A percentile compares a stretch with the other conserved stretches of the same genome.
Evolutionary conservation across 2,113 vertebrate species (phyloP).

Genomic region (Telmatochromis bifrenatus): DNA sequence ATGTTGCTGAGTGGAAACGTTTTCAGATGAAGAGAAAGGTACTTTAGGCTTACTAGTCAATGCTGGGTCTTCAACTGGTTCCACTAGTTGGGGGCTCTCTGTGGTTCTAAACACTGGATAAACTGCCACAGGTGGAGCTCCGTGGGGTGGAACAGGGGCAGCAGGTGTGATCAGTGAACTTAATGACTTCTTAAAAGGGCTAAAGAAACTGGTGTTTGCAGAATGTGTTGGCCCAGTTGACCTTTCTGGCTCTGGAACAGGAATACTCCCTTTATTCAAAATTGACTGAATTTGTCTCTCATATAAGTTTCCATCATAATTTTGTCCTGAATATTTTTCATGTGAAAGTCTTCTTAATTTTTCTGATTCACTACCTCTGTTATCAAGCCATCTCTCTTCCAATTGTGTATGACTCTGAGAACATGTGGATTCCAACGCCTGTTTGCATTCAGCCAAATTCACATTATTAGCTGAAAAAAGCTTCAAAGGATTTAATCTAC

Average conservation of each 20-base stretch:
- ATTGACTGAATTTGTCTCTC: neutral
- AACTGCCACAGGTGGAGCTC: conserved; percentile 48
- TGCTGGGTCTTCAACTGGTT: conserved; percentile 51
- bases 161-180: conserved; percentile 78
- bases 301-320: neutral
- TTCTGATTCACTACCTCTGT: neutral
- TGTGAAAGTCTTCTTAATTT: conserved; percentile 1
- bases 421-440: neutral
- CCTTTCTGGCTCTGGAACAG: neutral
- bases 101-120: conserved; percentile 69
- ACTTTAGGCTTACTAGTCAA: conserved; percentile 65
- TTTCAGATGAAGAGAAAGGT: conserved; percentile 70
- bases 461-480: conserved; percentile 34
- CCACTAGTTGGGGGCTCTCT: conserved; percentile 54
- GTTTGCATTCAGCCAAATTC: conserved; percentile 11
- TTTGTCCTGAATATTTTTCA: conserved; percentile 1
- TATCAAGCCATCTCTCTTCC: neutral
- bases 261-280: neutral
- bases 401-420: neutral
- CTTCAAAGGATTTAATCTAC: conserved; percentile 74
- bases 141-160: conserved; percentile 46
- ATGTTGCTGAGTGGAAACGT: conserved; percentile 32
- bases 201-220: conserved; percentile 72
- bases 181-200: conserved; percentile 83
- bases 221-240: neutral